Evolutionary conservation across 2,797 vertebrate genomes (phyloP), one percentile per base, ranked within the genome.

Genomic region (Molossus alvarezi): DNA sequence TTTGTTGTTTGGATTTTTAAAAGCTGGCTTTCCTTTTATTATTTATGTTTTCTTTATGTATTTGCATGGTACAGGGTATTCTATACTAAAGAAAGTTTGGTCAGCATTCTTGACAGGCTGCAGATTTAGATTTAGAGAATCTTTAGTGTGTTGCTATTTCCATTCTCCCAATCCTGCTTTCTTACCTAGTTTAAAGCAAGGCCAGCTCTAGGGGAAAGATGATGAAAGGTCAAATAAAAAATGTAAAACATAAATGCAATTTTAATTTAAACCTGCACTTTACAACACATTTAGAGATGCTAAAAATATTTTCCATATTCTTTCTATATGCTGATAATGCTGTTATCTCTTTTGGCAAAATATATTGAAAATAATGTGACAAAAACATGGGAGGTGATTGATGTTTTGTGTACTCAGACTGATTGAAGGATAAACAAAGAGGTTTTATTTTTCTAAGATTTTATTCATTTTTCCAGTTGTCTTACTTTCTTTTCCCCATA

Each of bases 1-100:
- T 45, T 45, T 45, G 41, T 45, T 95, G 11, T 65, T 92, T 84
- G 64, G 6, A 65, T 60, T 95, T 94, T 94, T 71, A 51, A 91
- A 97, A 95, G 33, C 62, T 79, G 45, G 17, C 17, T 91, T 87
- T 71, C 29, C 45, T 95, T 93, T 96, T 77, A 73, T 94, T 91
- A 89, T 93, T 94, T 9, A 25, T 25, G 5, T 95, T 98, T 91
- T 67, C 12, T 41, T 86, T 82, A 97, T 91, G 48, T 45, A 67
- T 41, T 62, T 91, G 48, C 91, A 64, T n/a, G 87, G 4, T 13
- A 93, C 79, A 85, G 90, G 0, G 60, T 94, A 67, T 10, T 62
- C 3, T 2, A 5, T 37, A 76, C 25, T 96, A 51, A 94, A 85
- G 83, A 55, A 84, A 95, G 55, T 0, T 0, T 65, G 5, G 82